Base-by-base conservation (phyloP, 37 sponge, comb jelly and placozoan species). In the Agelas oroides region DNA sequence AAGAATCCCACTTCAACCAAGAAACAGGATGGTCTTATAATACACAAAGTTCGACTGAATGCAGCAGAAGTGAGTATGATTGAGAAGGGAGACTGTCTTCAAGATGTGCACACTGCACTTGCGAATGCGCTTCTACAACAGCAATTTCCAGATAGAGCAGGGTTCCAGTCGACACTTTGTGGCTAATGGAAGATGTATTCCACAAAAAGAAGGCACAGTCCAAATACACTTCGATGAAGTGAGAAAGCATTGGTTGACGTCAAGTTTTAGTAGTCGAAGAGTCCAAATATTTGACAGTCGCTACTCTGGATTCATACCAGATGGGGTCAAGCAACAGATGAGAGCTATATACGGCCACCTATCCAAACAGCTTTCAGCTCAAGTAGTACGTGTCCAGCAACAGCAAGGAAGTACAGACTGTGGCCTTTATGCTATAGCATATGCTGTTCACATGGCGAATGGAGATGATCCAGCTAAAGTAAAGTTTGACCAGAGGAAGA, bases 371-470 rank as follows among this genome's bases (percentile, higher is more conserved):
- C 38, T 17, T 38, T 20, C 33, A 53, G 64, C 61, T 17, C 33
- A 24, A 34, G 38, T 32, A 19, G 25, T 37, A 32, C 65, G 15
- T 36, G 78, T 77, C 14, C 78, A 77, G 65, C 59, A 38, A 19
- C 64, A 77, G 33, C 37, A 59, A 38, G 63, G 63, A 8, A 33
- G 8, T 23, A 63, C n/a, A n/a, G 78, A 77, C 63, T 77, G 78
- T 77, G 78, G 78, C 21, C 27, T 16, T 19, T 63, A 33, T 77
- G 78, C 78, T 1, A 77, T 77, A 17, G 62, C 40, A 16, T 61
- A 25, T 38, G 34, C 41, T 35, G 63, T 61, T 8, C 36, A 37
- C 20, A 19, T 77, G 34, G 23, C 27, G 5, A 21, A 36, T 63
- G 78, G 78, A 23, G 65, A 77, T 1, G 64, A 59, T 35, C 78